A percentile compares a stretch with the other conserved stretches of the same genome.
phyloP scores from a whole-genome alignment of 1,140 invertebrate species.

The Odontomachus brunneus region DNA sequence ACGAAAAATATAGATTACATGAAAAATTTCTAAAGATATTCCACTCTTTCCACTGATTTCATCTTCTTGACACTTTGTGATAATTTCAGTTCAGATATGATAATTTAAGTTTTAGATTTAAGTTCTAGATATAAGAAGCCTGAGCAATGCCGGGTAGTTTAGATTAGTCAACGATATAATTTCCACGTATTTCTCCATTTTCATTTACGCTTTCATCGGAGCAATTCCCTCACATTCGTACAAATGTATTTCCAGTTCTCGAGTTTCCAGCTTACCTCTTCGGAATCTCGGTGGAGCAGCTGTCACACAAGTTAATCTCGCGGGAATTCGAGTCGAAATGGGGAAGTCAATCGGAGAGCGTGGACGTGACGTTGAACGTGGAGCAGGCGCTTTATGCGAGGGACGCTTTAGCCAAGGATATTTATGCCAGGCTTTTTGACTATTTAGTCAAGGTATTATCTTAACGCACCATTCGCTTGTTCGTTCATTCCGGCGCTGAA shows the following conservation, averaged over 20 bases:
- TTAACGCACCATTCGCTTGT: too few species aligned
- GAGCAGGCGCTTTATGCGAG: slow-evolving; percentile 89
- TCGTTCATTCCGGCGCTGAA: too few species aligned
- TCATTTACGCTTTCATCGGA: slow-evolving; percentile 51
- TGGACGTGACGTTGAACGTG: slow-evolving; percentile 89
- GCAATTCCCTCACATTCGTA: background rate
- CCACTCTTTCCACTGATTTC: too few species aligned
- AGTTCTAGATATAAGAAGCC: too few species aligned
- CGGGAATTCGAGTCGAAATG: slow-evolving; percentile 91
- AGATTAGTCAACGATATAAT: slow-evolving; percentile 15
- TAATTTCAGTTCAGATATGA: too few species aligned
- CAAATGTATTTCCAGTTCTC: slow-evolving; percentile 85
- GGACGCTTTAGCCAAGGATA: slow-evolving; percentile 90
- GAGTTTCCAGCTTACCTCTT: slow-evolving; percentile 89
- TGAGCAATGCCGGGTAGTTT: too few species aligned
- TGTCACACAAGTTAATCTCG: slow-evolving; percentile 89
- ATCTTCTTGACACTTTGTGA: too few species aligned
- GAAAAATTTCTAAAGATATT: too few species aligned
- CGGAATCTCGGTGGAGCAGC: slow-evolving; percentile 86
- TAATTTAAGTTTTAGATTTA: too few species aligned
- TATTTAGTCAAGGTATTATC: slow-evolving; percentile 88
- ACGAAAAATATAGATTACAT: too few species aligned
- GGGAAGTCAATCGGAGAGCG: slow-evolving; percentile 89
- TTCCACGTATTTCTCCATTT: background rate
- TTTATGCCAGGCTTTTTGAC: slow-evolving; percentile 90